These are phyloP conservation scores for Aphidoletes aphidimyza DNA, from an alignment of 2,888 invertebrate species.

Conservation along the genomic window DNA sequence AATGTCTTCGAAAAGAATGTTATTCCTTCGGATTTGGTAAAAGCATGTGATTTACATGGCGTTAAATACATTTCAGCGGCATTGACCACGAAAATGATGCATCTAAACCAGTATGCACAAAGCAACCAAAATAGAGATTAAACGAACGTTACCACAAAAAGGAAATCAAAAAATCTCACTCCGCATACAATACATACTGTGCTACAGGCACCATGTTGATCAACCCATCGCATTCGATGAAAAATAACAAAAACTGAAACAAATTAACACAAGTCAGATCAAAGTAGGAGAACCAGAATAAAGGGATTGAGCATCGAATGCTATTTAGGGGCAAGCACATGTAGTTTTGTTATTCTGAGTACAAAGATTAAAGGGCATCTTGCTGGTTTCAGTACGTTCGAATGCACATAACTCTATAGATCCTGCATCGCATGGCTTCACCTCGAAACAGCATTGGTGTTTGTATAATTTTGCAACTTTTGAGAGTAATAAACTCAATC, in stretches of 20 bases:
- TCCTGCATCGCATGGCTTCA: not conserved
- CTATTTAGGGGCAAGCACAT: not conserved
- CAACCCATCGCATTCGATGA: not conserved
- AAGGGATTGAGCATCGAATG: not conserved
- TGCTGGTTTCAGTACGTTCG: not conserved
- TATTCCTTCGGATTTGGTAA: not conserved
- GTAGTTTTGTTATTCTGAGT: not conserved
- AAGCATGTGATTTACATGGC: not conserved
- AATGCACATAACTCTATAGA: not conserved
- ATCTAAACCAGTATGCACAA: not conserved
- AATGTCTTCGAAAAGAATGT: not conserved
- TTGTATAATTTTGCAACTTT: not conserved
- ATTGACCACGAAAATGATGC: constrained; percentile 26
- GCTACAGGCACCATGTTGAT: not conserved
- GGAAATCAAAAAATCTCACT: not conserved
- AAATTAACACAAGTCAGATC: not conserved
- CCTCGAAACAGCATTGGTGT: not conserved
- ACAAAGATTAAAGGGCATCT: too few relatives aligned
- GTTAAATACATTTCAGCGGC: constrained; percentile 2
- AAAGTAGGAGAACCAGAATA: not conserved
- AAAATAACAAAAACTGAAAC: not conserved
- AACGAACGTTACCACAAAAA: not conserved
- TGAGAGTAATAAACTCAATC: not conserved
- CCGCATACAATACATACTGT: not conserved
- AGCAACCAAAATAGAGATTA: not conserved